phyloP scores from a whole-genome alignment of 2,113 vertebrate genomes.

The Strix aluco region DNA sequence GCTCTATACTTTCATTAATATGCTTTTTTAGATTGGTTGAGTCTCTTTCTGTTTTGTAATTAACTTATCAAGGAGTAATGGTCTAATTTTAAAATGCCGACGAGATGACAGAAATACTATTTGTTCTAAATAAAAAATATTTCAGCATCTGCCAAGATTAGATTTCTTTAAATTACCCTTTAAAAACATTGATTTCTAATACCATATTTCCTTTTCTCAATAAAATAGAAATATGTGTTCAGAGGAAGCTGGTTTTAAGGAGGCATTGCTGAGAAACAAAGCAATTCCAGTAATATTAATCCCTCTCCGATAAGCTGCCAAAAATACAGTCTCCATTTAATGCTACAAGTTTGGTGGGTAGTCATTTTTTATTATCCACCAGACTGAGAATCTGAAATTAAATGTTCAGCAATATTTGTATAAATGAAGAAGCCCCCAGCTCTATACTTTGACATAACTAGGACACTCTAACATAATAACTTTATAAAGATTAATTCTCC shows the following conservation, averaged over 20 bases:
- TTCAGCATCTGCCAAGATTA: slow-evolving; percentile 64
- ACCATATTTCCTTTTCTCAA: slow-evolving; percentile 40
- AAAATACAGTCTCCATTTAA: slow-evolving; percentile 48
- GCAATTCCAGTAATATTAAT: slow-evolving; percentile 49
- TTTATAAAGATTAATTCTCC: slow-evolving; percentile 66
- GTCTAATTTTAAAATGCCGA: slow-evolving; percentile 44
- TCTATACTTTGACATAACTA: slow-evolving; percentile 63
- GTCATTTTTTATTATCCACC: slow-evolving; percentile 59
- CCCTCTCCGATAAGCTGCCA: slow-evolving; percentile 27
- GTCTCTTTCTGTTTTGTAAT: slow-evolving; percentile 60
- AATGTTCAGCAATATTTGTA: slow-evolving; percentile 57
- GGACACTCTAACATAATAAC: slow-evolving; percentile 52
- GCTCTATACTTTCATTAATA: slow-evolving; percentile 43
- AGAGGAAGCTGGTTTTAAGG: slow-evolving; percentile 36
- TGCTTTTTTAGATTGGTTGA: background rate
- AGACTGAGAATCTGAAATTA: slow-evolving; percentile 61
- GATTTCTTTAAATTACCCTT: slow-evolving; percentile 66
- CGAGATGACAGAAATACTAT: slow-evolving; percentile 61
- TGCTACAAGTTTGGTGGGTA: slow-evolving; percentile 21
- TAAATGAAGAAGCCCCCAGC: slow-evolving; percentile 62
- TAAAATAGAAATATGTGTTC: slow-evolving; percentile 53
- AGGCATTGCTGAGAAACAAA: slow-evolving; percentile 27
- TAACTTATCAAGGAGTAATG: slow-evolving; percentile 66
- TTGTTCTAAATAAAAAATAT: slow-evolving; percentile 61
- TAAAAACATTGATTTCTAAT: slow-evolving; percentile 64